Conservation (phyloP, 2,797 vertebrate genomes). For the Fratercula arctica region DNA sequence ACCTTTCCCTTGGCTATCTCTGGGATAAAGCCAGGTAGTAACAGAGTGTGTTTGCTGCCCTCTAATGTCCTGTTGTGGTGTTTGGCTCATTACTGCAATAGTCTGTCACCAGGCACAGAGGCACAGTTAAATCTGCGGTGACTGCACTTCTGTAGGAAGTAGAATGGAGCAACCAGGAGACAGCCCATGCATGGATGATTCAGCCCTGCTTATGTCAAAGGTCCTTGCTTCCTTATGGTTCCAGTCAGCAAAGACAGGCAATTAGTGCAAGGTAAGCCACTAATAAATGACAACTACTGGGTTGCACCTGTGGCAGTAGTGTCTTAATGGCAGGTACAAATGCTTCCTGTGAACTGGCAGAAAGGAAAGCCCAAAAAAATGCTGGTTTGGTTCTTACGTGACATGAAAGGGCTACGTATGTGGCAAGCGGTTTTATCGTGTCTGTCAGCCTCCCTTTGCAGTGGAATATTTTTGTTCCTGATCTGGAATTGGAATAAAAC, state of each 20-base stretch:
- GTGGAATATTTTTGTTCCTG: not conserved
- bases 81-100: not conserved
- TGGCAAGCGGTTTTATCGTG: not conserved
- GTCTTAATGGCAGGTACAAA: not conserved
- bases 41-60: not conserved
- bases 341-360: not conserved
- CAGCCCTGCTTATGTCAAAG: not conserved
- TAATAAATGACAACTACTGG: not conserved
- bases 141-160: not conserved
- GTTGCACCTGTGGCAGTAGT: not conserved
- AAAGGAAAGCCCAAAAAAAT: not conserved
- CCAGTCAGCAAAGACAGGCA: not conserved
- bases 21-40: not conserved
- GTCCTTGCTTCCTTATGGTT: not conserved
- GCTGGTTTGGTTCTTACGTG: rapidly evolving
- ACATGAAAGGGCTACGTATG: not conserved
- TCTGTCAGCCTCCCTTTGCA: not conserved
- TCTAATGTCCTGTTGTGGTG: not conserved
- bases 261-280: not conserved
- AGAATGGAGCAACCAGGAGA: not conserved
- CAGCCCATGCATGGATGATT: rapidly evolving
- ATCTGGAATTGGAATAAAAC: not conserved
- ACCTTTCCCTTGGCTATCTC: not conserved
- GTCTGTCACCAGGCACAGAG: rapidly evolving
- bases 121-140: rapidly evolving